A percentile compares a stretch with the other conserved stretches of the same genome.
Conservation (phyloP, 2,113 vertebrate species). For the Vulpes vulpes region DNA sequence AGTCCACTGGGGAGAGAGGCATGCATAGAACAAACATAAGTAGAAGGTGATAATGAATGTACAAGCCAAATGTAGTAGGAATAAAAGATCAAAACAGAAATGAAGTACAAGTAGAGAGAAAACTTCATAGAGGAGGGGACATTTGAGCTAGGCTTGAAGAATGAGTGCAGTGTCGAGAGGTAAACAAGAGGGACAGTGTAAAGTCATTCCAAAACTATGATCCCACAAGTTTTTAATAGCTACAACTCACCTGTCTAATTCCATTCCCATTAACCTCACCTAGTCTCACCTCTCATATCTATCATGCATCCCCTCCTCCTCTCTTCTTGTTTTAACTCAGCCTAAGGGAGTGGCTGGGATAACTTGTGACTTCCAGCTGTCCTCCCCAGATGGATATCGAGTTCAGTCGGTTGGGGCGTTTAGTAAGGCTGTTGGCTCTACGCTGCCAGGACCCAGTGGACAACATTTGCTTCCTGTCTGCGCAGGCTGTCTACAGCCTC, state of each 20-base stretch:
- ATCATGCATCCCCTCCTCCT: neutral
- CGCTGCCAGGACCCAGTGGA: conserved; percentile 68
- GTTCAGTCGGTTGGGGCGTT: neutral
- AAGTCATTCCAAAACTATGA: neutral
- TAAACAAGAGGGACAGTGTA: neutral
- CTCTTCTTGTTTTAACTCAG: neutral
- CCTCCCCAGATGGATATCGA: conserved; percentile 44
- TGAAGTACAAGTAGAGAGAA: neutral
- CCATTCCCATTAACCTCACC: neutral
- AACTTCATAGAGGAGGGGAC: neutral
- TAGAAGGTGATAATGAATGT: neutral
- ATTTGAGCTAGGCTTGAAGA: neutral
- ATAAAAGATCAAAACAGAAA: neutral
- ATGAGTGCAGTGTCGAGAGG: neutral
- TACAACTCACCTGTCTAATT: no score
- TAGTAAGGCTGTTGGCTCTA: conserved; percentile 64
- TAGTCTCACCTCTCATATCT: neutral
- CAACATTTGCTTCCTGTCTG: conserved; percentile 60
- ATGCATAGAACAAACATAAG: neutral
- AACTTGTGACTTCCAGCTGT: neutral
- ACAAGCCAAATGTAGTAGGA: neutral
- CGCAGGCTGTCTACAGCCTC: conserved; percentile 67
- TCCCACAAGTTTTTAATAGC: neutral
- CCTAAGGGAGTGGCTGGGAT: neutral
- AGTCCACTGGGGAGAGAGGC: neutral